Conservation (phyloP, 1,140 invertebrate genomes). For the Bilobella aurantiaca region DNA sequence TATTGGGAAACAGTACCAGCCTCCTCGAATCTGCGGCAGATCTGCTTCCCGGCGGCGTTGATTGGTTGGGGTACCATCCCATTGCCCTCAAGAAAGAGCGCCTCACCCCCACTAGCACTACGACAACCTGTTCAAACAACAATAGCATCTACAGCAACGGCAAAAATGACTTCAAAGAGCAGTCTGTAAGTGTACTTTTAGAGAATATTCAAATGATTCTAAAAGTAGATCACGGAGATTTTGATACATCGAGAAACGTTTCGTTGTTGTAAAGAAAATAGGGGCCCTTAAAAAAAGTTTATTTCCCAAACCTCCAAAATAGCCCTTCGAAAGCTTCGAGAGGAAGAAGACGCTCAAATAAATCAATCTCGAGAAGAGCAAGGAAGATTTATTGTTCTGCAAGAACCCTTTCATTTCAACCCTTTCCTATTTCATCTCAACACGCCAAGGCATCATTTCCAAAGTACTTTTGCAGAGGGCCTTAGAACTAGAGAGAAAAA, state of each 20-base stretch:
- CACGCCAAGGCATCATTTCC: background rate
- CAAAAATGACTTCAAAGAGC: slow-evolving; percentile 34
- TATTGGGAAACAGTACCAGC: background rate
- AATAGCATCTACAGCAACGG: slow-evolving; percentile 34
- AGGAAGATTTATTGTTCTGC: slow-evolving; percentile 1
- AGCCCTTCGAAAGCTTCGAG: too few species aligned
- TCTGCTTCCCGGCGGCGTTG: slow-evolving; percentile 16
- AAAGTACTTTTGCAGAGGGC: too few species aligned
- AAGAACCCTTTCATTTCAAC: background rate
- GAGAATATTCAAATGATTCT: too few species aligned
- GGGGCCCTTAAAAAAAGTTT: background rate
- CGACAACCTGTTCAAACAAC: slow-evolving; percentile 25
- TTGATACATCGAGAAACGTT: too few species aligned
- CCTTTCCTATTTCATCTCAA: slow-evolving; percentile 3
- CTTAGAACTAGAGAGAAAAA: too few species aligned
- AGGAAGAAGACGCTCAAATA: background rate
- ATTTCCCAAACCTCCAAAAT: background rate
- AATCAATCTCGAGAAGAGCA: background rate
- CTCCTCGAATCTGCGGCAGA: background rate
- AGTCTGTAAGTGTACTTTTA: slow-evolving; percentile 32
- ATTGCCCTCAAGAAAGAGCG: slow-evolving; percentile 29
- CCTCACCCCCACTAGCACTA: background rate
- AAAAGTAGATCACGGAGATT: too few species aligned
- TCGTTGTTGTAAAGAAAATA: too few species aligned
- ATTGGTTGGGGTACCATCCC: slow-evolving; percentile 35